Base-by-base conservation (phyloP, 2,888 invertebrate genomes). In the Anthrax anthrax region DNA sequence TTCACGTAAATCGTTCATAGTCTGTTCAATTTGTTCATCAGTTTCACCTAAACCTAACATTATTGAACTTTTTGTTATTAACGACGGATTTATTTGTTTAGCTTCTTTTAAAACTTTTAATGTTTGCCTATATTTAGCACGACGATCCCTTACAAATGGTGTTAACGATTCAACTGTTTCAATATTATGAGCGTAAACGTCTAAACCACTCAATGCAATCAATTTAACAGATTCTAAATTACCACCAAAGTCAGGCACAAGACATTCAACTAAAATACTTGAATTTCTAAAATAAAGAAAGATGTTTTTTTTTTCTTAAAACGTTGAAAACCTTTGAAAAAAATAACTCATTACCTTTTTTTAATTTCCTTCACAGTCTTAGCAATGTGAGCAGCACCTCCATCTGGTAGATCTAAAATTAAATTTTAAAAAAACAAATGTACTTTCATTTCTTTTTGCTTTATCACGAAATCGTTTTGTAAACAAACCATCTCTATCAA, bases 151-250 rank as follows among this genome's bases (percentile, higher is more conserved):
- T 1, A 98, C 96, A 62, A 81, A 85, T 5, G 88, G 88, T 39
- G 95, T 95, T 34, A 95, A 70, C 51, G 80, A 72, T 61, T 90
- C 89, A 0, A 96, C 95, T 0, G 98, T 98, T 73, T 99, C 98
- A 36, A 99, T 84, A 66, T 99, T 98, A 67, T 98, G 98, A 1
- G 97, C 97, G 58, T 86, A 97, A 34, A 99, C 98, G 69, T 98
- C 96, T 1, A 97, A 72, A 0, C 91, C 91, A 48, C 87, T 81
- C 17, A 72, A 63, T 0, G 84, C 89, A 47, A 97, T 82, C 0
- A 70, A 76, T 58, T 73, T 75, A 0, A 97, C 81, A 56, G 81
- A 77, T 6, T 77, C 72, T 42, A 79, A 61, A 62, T 89, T 75
- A 1, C 94, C 97, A 40, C 85, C 73, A 67, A 98, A 99, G 68